These are phyloP conservation scores for Dendrocincla fuliginosa DNA, from an alignment of 2,797 vertebrate genomes.

Conservation along the genomic window DNA sequence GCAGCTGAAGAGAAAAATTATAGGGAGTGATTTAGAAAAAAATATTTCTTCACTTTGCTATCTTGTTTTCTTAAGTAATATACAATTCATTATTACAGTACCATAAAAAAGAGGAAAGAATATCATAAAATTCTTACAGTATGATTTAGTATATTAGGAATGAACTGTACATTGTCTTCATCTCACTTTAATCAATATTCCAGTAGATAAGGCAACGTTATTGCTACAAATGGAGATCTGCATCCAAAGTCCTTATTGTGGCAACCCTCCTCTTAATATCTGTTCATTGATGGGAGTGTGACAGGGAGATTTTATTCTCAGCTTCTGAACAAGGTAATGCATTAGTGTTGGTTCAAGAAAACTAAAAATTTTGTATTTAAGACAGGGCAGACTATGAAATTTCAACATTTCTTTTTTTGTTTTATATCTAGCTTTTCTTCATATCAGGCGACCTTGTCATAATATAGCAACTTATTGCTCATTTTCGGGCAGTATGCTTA, in stretches of 20 bases:
- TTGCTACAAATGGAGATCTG: not conserved
- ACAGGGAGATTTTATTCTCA: not conserved
- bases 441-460: not conserved
- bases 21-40: conserved; percentile 30
- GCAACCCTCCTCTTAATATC: not conserved
- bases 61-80: not conserved
- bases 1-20: conserved; percentile 19
- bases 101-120: not conserved
- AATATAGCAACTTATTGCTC: not conserved
- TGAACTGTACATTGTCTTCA: not conserved
- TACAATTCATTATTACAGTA: conserved; percentile 59
- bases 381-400: not conserved
- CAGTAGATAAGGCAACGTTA: not conserved
- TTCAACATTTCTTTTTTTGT: not conserved
- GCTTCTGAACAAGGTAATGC: not conserved
- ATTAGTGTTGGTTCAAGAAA: not conserved
- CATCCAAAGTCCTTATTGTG: not conserved
- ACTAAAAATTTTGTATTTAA: not conserved
- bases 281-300: not conserved
- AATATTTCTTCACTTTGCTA: not conserved
- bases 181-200: not conserved
- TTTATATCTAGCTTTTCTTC: not conserved
- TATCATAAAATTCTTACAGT: not conserved
- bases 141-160: not conserved
- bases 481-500: not conserved